Conservation (phyloP, 1,140 invertebrate genomes). For the Phymorhynchus buccinoides region DNA sequence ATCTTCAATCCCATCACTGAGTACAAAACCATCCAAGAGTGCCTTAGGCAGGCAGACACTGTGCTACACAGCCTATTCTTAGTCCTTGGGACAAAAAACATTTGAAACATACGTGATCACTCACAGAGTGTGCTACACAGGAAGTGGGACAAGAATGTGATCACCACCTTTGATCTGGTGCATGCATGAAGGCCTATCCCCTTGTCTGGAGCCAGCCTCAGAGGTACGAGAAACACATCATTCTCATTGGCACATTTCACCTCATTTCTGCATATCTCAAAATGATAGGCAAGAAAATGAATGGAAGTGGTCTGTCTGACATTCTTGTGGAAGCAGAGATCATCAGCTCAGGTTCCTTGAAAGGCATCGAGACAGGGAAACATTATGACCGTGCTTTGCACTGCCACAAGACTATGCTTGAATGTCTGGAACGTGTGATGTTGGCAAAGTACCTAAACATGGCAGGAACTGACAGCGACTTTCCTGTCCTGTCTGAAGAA, state of each 20-base stretch:
- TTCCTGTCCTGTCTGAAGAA: no score
- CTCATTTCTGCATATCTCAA: slow-evolving; percentile 26
- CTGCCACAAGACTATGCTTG: slow-evolving; percentile 40
- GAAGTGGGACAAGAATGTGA: slow-evolving; percentile 46
- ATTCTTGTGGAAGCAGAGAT: slow-evolving; percentile 48
- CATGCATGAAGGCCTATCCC: slow-evolving; percentile 54
- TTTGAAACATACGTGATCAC: no score
- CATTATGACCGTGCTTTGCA: no score
- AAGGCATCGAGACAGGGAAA: slow-evolving; percentile 41
- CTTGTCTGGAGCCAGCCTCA: slow-evolving; percentile 48
- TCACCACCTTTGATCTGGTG: slow-evolving; percentile 54
- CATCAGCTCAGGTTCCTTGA: slow-evolving; percentile 40
- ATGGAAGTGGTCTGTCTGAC: slow-evolving; percentile 42
- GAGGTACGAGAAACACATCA: slow-evolving; percentile 53
- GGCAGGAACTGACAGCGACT: no score
- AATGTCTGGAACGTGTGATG: background rate
- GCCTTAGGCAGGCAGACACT: slow-evolving; percentile 44
- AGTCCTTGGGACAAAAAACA: no score
- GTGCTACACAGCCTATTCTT: no score
- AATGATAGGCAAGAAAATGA: slow-evolving; percentile 55
- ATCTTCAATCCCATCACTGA: slow-evolving; percentile 53
- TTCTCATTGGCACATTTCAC: slow-evolving; percentile 50
- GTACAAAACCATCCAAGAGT: slow-evolving; percentile 46
- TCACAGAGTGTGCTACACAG: slow-evolving; percentile 39
- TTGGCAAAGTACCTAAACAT: no score